Conservation (phyloP, 2,797 vertebrate species). For the Lepilemur septentrionalis region DNA sequence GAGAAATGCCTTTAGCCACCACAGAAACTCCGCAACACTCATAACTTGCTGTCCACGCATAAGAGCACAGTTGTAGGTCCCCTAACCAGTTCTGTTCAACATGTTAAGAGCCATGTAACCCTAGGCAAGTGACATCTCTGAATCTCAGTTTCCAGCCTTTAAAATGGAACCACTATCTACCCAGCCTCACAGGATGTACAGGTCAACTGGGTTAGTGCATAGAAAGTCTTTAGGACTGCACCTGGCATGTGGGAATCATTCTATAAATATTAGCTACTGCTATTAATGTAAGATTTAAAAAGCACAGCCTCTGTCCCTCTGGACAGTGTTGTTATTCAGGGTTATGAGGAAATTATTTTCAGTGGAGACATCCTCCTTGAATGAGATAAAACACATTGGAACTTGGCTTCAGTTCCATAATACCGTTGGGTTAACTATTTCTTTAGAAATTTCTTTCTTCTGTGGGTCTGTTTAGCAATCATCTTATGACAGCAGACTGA, state of each 20-base stretch:
- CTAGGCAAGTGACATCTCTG: not conserved
- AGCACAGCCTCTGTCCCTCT: not conserved
- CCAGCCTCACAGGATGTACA: not conserved
- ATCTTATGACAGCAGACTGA: not conserved
- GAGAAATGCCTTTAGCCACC: not conserved
- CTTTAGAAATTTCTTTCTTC: not conserved
- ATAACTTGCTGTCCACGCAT: not conserved
- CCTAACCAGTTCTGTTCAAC: not conserved
- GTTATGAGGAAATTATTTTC: not conserved
- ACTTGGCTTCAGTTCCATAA: not conserved
- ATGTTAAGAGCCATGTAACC: not conserved
- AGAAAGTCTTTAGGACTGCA: not conserved
- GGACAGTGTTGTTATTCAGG: not conserved
- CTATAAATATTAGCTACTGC: not conserved
- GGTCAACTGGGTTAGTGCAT: not conserved
- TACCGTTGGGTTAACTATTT: not conserved
- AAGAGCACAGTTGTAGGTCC: not conserved
- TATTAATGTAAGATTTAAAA: conserved; percentile 1
- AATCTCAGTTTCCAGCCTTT: not conserved
- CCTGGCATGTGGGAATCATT: not conserved
- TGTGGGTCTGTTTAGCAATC: not conserved
- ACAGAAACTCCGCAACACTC: not conserved
- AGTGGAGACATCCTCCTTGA: not conserved
- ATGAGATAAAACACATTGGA: conserved; percentile 19
- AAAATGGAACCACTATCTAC: not conserved